These are phyloP conservation scores for Protomyctophum bolini DNA, from an alignment of 2,113 vertebrate species.

Conservation along the genomic window DNA sequence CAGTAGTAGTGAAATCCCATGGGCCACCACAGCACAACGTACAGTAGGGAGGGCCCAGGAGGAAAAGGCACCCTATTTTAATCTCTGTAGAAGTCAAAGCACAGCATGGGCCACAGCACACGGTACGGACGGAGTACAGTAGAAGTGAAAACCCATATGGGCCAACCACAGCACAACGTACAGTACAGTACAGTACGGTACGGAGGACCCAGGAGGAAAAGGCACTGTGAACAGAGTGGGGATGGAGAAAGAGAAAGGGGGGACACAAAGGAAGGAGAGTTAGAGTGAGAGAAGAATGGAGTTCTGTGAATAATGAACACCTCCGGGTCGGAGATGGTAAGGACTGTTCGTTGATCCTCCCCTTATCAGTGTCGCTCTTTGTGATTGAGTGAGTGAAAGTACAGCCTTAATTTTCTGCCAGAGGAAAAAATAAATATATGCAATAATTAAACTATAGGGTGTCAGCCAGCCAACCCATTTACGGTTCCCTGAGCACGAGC, in stretches of 20 bases:
- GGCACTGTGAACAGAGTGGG: background rate
- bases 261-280: slow-evolving; percentile 8
- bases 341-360: slow-evolving; percentile 37
- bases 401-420: slow-evolving; percentile 33
- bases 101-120: no score
- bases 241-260: background rate
- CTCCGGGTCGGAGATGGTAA: slow-evolving; percentile 39
- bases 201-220: slow-evolving; percentile 1
- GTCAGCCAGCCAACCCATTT: slow-evolving; percentile 34
- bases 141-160: no score
- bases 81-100: no score
- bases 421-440: slow-evolving; percentile 25
- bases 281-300: slow-evolving; percentile 13
- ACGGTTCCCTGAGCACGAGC: slow-evolving; percentile 1
- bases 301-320: slow-evolving; percentile 47
- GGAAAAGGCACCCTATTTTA: no score
- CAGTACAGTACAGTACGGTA: no score
- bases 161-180: no score
- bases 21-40: no score
- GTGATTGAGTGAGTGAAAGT: slow-evolving; percentile 41
- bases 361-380: slow-evolving; percentile 38
- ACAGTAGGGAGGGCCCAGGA: no score
- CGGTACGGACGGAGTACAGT: no score
- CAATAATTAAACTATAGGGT: slow-evolving; percentile 44
- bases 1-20: no score